phyloP scores from a whole-genome alignment of 2,888 invertebrate species.

The Phoronis australis region DNA sequence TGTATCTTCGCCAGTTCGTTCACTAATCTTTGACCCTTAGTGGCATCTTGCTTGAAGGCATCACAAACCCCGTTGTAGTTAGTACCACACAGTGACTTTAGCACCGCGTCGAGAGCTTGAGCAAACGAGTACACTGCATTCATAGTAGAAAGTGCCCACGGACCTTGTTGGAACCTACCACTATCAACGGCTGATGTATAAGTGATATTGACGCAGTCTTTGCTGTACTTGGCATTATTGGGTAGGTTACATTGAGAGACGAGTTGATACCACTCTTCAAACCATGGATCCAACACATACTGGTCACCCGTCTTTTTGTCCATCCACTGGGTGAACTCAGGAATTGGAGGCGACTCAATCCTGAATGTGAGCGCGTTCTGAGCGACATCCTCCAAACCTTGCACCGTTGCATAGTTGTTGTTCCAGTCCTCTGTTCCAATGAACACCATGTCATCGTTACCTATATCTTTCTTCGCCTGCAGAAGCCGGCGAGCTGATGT shows the following conservation, averaged over 20 bases:
- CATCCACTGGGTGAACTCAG: slow-evolving; percentile 39
- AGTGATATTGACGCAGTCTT: background rate
- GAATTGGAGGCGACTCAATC: slow-evolving; percentile 31
- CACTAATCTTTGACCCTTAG: slow-evolving; percentile 22
- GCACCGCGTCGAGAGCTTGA: slow-evolving; percentile 41
- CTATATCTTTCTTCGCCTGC: slow-evolving; percentile 15
- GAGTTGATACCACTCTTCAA: slow-evolving; percentile 31
- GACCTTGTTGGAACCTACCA: slow-evolving; percentile 20
- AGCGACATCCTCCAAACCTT: slow-evolving; percentile 39
- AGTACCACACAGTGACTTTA: slow-evolving; percentile 32
- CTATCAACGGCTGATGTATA: background rate
- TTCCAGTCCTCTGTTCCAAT: slow-evolving; percentile 43
- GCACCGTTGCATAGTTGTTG: slow-evolving; percentile 19
- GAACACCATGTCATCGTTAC: slow-evolving; percentile 37
- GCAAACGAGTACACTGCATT: slow-evolving; percentile 51
- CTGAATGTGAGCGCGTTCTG: slow-evolving; percentile 37
- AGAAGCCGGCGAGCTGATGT: slow-evolving; percentile 27
- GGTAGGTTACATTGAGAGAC: slow-evolving; percentile 33
- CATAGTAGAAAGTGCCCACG: slow-evolving; percentile 44
- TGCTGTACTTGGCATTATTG: slow-evolving; percentile 5
- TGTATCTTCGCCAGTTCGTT: slow-evolving; percentile 23
- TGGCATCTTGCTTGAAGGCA: slow-evolving; percentile 18
- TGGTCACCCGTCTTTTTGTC: slow-evolving; percentile 10
- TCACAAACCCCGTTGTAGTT: slow-evolving; percentile 27
- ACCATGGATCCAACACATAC: slow-evolving; percentile 32